Evolutionary conservation across 2,888 invertebrate species (phyloP).

Genomic region (Napeogenes inachia): DNA sequence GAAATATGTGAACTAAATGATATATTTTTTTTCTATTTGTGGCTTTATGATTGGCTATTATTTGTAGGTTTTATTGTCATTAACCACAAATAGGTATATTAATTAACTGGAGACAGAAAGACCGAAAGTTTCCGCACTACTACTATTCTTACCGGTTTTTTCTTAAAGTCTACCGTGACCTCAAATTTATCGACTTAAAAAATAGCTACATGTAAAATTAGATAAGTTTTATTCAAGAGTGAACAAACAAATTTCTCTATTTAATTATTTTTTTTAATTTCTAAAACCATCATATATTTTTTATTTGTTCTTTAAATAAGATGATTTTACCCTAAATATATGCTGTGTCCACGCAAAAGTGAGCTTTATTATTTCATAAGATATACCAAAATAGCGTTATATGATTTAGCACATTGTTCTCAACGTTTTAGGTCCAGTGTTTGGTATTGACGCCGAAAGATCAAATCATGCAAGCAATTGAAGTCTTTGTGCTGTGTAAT

Average conservation of each 20-base stretch:
- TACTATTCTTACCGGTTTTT: slow-evolving; percentile 61
- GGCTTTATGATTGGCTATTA: too few species aligned
- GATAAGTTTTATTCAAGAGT: slow-evolving; percentile 55
- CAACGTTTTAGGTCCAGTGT: slow-evolving; percentile 13
- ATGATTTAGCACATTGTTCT: slow-evolving; percentile 12
- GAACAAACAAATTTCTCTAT: slow-evolving; percentile 45
- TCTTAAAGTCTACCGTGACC: slow-evolving; percentile 46
- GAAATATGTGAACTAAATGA: too few species aligned
- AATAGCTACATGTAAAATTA: slow-evolving; percentile 68
- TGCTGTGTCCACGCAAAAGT: slow-evolving; percentile 6
- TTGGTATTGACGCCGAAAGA: slow-evolving; percentile 11
- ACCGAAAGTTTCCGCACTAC: slow-evolving; percentile 52
- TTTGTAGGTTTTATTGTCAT: neutral
- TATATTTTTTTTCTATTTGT: too few species aligned
- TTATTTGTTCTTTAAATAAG: slow-evolving; percentile 6
- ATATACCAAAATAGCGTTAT: slow-evolving; percentile 15
- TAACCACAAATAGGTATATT: neutral
- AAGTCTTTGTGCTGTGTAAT: slow-evolving; percentile 32
- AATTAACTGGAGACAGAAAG: slow-evolving; percentile 20
- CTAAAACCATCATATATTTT: slow-evolving; percentile 11
- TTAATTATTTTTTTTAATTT: slow-evolving; percentile 22
- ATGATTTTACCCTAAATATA: neutral
- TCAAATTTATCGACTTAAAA: slow-evolving; percentile 56
- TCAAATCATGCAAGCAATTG: slow-evolving; percentile 34
- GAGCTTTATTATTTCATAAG: slow-evolving; percentile 9